phyloP scores from a whole-genome alignment of 2,113 vertebrate genomes.

The Sander vitreus region DNA sequence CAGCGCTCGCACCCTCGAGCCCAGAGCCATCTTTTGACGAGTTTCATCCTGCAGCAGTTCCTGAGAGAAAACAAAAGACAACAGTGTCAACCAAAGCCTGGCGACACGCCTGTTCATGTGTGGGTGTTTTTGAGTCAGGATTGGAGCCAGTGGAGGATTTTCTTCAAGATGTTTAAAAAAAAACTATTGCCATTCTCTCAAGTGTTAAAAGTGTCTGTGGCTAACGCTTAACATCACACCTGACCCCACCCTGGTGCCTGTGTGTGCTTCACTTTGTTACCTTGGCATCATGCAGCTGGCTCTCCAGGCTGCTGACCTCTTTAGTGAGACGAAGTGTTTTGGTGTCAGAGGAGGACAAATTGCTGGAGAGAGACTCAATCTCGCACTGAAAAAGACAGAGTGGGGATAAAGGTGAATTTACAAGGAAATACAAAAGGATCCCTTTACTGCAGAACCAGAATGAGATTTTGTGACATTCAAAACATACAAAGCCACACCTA shows the following conservation, averaged over 20 bases:
- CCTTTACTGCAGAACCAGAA: background rate
- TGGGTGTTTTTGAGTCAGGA: background rate
- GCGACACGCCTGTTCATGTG: background rate
- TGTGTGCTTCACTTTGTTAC: slow-evolving; percentile 71
- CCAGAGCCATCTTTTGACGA: slow-evolving; percentile 88
- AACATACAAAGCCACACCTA: background rate
- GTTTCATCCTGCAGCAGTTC: slow-evolving; percentile 92
- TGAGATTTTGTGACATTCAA: background rate
- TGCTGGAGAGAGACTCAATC: slow-evolving; percentile 84
- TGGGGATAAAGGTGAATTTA: background rate
- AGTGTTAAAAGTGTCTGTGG: background rate
- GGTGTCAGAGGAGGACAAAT: slow-evolving; percentile 86
- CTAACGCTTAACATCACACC: background rate
- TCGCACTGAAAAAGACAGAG: slow-evolving; percentile 82
- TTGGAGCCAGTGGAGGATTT: background rate
- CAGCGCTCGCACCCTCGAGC: slow-evolving; percentile 86
- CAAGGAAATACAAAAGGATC: slow-evolving; percentile 10
- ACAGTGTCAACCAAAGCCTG: background rate
- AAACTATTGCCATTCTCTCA: background rate
- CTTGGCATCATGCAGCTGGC: slow-evolving; percentile 90
- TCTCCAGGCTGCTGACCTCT: slow-evolving; percentile 88
- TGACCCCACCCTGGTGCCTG: background rate
- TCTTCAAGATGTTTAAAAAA: background rate
- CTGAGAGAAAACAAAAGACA: slow-evolving; percentile 66
- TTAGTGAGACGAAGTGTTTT: slow-evolving; percentile 88